phyloP scores from a whole-genome alignment of 1,140 invertebrate species.

The Musca vetustissima region DNA sequence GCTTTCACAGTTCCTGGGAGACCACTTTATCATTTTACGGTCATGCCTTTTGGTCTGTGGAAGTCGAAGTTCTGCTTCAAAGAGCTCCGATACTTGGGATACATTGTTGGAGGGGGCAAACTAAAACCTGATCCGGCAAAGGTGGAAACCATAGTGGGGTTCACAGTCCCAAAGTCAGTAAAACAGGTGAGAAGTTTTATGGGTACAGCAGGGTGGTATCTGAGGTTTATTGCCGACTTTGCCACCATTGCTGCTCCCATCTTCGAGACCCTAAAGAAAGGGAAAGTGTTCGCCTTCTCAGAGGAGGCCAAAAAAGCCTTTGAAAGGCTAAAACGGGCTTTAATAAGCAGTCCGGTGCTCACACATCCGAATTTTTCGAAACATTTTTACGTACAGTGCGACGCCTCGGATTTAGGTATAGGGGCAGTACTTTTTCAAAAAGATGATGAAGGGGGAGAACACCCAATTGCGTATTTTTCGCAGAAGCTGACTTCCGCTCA shows the following conservation, averaged over 20 bases:
- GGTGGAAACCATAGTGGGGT: not conserved
- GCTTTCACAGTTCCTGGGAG: constrained; percentile 55
- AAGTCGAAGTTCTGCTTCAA: constrained; percentile 5
- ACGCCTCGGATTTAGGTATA: not conserved
- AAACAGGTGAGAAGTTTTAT: not conserved
- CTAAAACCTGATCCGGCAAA: not conserved
- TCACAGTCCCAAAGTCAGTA: not conserved
- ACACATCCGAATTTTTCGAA: not conserved
- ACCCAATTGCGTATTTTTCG: constrained; percentile 16
- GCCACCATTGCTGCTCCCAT: not conserved
- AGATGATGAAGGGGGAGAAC: not conserved
- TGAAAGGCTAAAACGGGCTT: not conserved
- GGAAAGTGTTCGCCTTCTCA: not conserved
- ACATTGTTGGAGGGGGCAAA: not conserved
- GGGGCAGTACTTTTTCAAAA: constrained; percentile 2
- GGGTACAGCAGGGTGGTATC: not conserved
- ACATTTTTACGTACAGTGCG: not conserved
- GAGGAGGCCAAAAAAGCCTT: not conserved
- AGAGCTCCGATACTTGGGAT: not conserved
- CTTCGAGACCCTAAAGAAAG: not conserved
- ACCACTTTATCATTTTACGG: constrained; percentile 52
- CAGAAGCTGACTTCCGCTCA: not conserved
- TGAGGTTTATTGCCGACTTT: not conserved
- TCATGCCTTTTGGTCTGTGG: constrained; percentile 29
- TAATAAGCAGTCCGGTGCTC: not conserved